Evolutionary conservation across 2,113 vertebrate genomes (phyloP), one percentile per base, ranked within the genome.

Genomic region (Actenoides lindsayi): DNA sequence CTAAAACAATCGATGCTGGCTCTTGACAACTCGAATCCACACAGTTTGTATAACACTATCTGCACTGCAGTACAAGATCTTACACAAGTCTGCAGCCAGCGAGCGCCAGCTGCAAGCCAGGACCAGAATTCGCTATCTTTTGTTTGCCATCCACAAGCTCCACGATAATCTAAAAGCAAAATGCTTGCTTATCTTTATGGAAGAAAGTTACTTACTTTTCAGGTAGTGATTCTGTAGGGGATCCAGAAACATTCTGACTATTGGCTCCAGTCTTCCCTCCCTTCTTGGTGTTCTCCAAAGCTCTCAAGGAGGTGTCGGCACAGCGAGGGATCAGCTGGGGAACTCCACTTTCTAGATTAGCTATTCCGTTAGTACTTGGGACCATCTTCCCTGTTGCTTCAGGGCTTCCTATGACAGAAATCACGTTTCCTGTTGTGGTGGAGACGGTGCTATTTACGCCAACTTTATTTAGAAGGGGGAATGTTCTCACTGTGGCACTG

Each of bases 311-410:
- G 71, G 96, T 97, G 89, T 99, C 99, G 4, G 98, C 83, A 60
- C 99, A 98, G 94, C 99, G 98, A 65, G 99, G 98, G 91, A 99
- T 98, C 90, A 99, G 97, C 68, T 98, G 98, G 60, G 99, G 98
- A 82, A 98, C 98, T 86, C 97, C 98, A 89, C 90, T 97, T 71
- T 98, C 98, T 3, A 98, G 83, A 75, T 95, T 98, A 82, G 98
- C 88, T 82, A 98, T 98, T 84, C 99, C 99, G 3, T 98, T 98
- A 73, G 98, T 95, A 81, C 96, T 95, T 42, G 97, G 94, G n/a
- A 97, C 94, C 93, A 97, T 97, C 96, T 98, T 98, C 87, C 99
- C 99, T 3, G 98, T 88, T 94, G 97, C 97, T 97, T 99, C 98
- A 42, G 98, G 97, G 87, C 96, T 98, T 97, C 98, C 98, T 96